Percentiles rank a stretch among this genome's conserved stretches.
Conservation (phyloP, 2,797 vertebrate species). For the Chaetophractus vellerosus region DNA sequence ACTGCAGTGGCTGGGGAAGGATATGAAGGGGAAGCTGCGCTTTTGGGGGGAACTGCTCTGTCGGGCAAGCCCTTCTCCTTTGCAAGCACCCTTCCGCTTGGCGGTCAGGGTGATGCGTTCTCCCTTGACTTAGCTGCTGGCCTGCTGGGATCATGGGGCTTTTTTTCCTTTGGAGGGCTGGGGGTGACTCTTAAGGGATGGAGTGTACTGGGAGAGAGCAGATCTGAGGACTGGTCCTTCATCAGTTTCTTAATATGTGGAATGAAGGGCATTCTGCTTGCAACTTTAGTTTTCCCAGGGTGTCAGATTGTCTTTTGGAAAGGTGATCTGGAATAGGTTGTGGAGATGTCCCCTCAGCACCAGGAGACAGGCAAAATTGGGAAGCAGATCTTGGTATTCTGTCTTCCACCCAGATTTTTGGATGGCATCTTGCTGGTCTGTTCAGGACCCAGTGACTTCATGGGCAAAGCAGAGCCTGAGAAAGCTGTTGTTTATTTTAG, state of each 20-base stretch:
- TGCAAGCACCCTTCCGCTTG: slow-evolving; percentile 33
- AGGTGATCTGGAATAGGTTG: background rate
- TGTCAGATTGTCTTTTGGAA: slow-evolving; percentile 6
- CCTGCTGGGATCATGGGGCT: background rate
- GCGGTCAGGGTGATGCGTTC: background rate
- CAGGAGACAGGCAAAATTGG: background rate
- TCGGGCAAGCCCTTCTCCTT: background rate
- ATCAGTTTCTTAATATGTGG: slow-evolving; percentile 43
- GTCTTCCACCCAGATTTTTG: background rate
- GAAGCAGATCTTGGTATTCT: background rate
- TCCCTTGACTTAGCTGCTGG: background rate
- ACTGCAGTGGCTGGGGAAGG: slow-evolving; percentile 6
- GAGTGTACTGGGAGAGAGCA: background rate
- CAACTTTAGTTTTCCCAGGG: slow-evolving; percentile 15
- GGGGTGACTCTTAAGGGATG: background rate
- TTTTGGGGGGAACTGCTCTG: slow-evolving; percentile 67
- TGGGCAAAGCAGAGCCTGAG: background rate
- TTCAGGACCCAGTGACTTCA: slow-evolving; percentile 37
- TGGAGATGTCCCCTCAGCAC: background rate
- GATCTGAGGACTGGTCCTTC: background rate
- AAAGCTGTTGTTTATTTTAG: background rate
- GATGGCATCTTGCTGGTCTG: background rate
- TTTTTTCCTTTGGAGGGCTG: background rate
- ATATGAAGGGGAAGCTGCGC: slow-evolving; percentile 67
- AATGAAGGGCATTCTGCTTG: background rate